Evolutionary conservation across 1,140 invertebrate species (phyloP).

Genomic region (Zaprionus kolodkinae): DNA sequence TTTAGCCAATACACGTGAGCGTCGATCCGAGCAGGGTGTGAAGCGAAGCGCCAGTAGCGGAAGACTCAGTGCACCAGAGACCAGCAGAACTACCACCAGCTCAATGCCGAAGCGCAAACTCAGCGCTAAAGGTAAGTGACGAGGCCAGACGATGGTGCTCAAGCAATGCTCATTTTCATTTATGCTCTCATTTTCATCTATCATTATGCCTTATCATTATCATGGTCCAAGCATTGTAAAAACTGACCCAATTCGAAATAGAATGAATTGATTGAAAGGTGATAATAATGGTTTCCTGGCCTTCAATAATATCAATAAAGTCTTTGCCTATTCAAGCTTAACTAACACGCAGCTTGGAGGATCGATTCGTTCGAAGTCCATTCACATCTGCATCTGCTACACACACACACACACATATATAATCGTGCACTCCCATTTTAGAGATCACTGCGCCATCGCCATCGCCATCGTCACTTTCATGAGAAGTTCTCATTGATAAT

Average conservation of each 20-base stretch:
- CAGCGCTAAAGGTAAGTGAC: constrained; percentile 59
- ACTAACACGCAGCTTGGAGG: neutral
- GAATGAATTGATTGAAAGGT: neutral
- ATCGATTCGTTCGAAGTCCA: neutral
- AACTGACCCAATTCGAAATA: neutral
- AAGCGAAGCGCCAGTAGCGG: constrained; percentile 55
- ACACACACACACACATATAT: constrained; percentile 6
- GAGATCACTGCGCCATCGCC: constrained; percentile 41
- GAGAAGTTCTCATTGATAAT: constrained; percentile 40
- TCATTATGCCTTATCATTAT: neutral
- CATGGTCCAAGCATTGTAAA: constrained; percentile 8
- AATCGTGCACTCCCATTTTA: constrained; percentile 15
- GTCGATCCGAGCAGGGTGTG: constrained; percentile 59
- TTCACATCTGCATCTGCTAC: constrained; percentile 4
- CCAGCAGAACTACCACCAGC: constrained; percentile 32
- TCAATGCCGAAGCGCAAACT: constrained; percentile 57
- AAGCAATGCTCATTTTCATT: constrained; percentile 7
- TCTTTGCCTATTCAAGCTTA: neutral
- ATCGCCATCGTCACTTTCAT: constrained; percentile 40
- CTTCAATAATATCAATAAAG: neutral
- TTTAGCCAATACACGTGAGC: constrained; percentile 62
- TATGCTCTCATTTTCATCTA: neutral
- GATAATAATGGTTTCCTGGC: neutral
- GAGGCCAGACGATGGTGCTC: neutral
- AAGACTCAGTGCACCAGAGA: constrained; percentile 42